These are phyloP conservation scores for Chlamydotis undulata DNA, from an alignment of 2,113 vertebrate genomes.

Conservation along the genomic window DNA sequence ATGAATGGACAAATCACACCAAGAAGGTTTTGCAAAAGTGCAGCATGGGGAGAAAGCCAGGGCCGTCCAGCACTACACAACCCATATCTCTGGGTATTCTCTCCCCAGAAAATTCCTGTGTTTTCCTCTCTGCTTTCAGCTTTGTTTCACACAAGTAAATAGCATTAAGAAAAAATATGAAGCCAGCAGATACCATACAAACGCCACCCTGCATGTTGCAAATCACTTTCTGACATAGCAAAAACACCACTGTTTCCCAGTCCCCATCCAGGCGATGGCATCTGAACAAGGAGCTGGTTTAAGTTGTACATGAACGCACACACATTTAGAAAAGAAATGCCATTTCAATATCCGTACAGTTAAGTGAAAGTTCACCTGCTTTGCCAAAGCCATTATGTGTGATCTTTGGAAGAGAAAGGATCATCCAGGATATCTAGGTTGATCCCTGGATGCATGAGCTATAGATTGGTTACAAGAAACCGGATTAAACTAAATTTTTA, in stretches of 20 bases:
- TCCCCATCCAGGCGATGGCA: no score
- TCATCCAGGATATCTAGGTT: not conserved
- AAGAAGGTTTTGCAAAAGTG: not conserved
- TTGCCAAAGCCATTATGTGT: not conserved
- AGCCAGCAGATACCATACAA: not conserved
- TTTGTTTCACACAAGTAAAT: not conserved
- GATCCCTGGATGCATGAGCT: not conserved
- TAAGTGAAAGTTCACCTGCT: not conserved
- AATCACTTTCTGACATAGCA: not conserved
- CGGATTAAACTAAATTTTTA: not conserved
- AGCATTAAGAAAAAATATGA: not conserved
- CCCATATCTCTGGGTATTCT: not conserved
- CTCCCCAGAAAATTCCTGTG: not conserved
- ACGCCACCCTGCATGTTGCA: not conserved
- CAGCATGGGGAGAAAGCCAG: not conserved
- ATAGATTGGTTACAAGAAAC: not conserved
- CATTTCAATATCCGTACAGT: not conserved
- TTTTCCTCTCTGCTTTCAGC: not conserved
- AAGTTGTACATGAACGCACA: not conserved
- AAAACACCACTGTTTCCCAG: not conserved
- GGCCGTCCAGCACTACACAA: not conserved
- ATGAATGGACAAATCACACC: not conserved
- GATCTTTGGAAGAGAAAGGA: not conserved
- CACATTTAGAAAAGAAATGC: not conserved
- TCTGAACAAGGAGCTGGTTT: not conserved